A percentile compares a stretch with the other conserved stretches of the same genome.
phyloP scores from a whole-genome alignment of 2,888 invertebrate genomes.

The Acronicta alni region DNA sequence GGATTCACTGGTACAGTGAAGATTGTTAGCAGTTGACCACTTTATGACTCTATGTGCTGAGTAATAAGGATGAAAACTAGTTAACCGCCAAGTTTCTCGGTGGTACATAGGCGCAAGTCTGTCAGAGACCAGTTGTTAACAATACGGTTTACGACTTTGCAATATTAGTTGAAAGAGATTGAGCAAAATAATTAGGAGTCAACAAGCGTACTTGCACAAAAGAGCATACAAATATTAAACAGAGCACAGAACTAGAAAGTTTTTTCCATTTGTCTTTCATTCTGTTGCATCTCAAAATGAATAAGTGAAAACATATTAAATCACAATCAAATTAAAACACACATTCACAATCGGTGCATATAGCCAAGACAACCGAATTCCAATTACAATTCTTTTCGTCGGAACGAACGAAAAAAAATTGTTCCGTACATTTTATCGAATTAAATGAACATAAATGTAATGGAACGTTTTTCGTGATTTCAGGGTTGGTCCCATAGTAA shows the following conservation, averaged over 20 bases:
- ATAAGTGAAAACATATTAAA: background rate
- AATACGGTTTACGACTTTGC: conserved; percentile 17
- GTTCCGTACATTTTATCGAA: too few species aligned
- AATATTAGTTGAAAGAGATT: conserved; percentile 24
- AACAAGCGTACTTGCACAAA: conserved; percentile 37
- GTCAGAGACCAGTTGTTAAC: conserved; percentile 22
- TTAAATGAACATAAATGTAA: too few species aligned
- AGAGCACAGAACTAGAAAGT: conserved; percentile 43
- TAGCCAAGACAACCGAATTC: too few species aligned
- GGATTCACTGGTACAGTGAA: too few species aligned
- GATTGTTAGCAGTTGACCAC: too few species aligned
- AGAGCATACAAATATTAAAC: conserved; percentile 42
- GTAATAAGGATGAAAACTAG: too few species aligned
- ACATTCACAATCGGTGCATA: too few species aligned
- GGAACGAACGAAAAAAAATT: background rate
- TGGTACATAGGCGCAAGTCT: background rate
- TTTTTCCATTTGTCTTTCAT: conserved; percentile 18
- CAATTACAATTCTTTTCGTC: background rate
- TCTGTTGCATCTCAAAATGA: conserved; percentile 21
- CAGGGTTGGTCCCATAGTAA: too few species aligned
- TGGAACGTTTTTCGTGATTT: too few species aligned
- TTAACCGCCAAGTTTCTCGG: too few species aligned
- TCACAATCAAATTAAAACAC: too few species aligned
- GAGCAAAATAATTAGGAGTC: conserved; percentile 38
- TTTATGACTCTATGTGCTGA: too few species aligned